Evolutionary conservation across 2,888 invertebrate species (phyloP).

Genomic region (Drosophila tanythrix): DNA sequence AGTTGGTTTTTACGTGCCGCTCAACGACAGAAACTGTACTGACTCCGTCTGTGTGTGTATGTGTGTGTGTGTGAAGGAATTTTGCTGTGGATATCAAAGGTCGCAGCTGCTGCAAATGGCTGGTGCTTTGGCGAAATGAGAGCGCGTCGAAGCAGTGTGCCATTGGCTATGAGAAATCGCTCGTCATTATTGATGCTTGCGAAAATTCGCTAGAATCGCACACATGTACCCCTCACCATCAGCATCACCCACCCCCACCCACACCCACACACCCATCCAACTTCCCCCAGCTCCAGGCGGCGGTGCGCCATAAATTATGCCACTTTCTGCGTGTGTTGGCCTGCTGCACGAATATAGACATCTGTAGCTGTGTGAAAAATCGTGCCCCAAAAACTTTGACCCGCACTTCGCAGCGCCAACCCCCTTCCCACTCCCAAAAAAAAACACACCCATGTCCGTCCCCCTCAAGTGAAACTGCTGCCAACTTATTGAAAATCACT

Average conservation of each 20-base stretch:
- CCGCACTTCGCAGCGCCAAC: constrained; percentile 15
- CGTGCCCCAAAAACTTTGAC: constrained; percentile 78
- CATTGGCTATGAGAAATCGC: constrained; percentile 75
- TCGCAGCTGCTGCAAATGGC: constrained; percentile 81
- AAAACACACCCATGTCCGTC: background rate
- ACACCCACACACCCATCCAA: background rate
- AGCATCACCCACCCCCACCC: background rate
- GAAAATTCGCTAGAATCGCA: constrained; percentile 69
- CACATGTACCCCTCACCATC: constrained; percentile 42
- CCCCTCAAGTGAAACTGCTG: constrained; percentile 30
- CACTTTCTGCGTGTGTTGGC: constrained; percentile 54
- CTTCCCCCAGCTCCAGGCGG: background rate
- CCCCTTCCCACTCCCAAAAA: background rate
- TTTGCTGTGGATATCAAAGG: constrained; percentile 73
- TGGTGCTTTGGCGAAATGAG: constrained; percentile 78
- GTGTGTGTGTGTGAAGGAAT: constrained; percentile 43
- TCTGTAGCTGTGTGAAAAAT: constrained; percentile 79
- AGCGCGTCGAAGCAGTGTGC: constrained; percentile 26
- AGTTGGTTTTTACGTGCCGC: constrained; percentile 78
- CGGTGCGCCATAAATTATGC: constrained; percentile 73
- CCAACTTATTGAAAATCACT: constrained; percentile 80
- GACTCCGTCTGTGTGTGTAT: constrained; percentile 20
- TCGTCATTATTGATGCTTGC: constrained; percentile 80
- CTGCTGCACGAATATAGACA: constrained; percentile 68
- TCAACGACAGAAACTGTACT: constrained; percentile 52